Evolutionary conservation across 2,888 invertebrate genomes (phyloP).

Genomic region (Athalia circularis): DNA sequence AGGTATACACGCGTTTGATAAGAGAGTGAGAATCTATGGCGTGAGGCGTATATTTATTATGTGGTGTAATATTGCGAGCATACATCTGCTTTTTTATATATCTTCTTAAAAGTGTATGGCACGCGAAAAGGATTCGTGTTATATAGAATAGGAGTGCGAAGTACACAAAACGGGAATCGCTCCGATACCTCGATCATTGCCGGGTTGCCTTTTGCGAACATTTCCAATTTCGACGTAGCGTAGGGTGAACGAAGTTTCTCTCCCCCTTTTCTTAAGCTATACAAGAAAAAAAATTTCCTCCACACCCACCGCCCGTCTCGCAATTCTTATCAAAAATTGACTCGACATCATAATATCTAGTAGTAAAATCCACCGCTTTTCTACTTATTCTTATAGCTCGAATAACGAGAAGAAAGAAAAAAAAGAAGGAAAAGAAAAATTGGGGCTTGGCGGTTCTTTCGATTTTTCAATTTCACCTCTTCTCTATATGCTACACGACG

Average conservation of each 20-base stretch:
- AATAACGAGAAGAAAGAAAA: too few relatives aligned
- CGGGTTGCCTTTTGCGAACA: slow-evolving; percentile 24
- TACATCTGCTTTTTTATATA: slow-evolving; percentile 19
- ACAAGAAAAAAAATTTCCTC: neutral
- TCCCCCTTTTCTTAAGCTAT: neutral
- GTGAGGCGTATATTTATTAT: neutral
- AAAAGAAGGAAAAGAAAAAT: slow-evolving; percentile 8
- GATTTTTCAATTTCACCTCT: slow-evolving; percentile 32
- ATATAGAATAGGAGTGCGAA: neutral
- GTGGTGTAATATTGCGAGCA: slow-evolving; percentile 3
- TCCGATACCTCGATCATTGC: slow-evolving; percentile 40
- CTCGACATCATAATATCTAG: slow-evolving; percentile 33
- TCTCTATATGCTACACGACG: neutral
- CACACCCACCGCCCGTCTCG: neutral
- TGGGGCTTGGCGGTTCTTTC: slow-evolving; percentile 20
- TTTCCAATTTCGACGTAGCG: slow-evolving; percentile 32
- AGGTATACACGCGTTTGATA: neutral
- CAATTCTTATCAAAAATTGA: slow-evolving; percentile 41
- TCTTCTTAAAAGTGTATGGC: slow-evolving; percentile 30
- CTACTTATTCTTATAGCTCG: neutral
- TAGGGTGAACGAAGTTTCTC: slow-evolving; percentile 31
- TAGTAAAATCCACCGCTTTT: slow-evolving; percentile 34
- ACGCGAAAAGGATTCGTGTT: slow-evolving; percentile 17
- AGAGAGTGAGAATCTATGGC: neutral
- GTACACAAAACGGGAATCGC: slow-evolving; percentile 18